Evolutionary conservation across 2,797 vertebrate genomes (phyloP).

Genomic region (Mergus octosetaceus): DNA sequence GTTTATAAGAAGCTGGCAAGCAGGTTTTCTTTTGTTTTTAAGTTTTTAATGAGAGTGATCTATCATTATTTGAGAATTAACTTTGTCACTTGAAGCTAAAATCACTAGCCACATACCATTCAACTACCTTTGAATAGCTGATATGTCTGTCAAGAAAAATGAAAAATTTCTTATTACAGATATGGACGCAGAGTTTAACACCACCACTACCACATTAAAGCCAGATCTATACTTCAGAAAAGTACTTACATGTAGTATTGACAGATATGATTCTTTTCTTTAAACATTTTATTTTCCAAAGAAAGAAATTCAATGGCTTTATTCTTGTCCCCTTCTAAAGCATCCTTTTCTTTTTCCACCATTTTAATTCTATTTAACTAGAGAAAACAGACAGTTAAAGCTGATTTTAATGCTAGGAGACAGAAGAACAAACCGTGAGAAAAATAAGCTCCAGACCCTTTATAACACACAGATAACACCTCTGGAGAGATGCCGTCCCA

Average conservation of each 20-base stretch:
- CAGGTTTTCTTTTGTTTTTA: neutral
- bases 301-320: conserved; percentile 92
- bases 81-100: neutral
- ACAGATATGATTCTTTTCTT: conserved; percentile 88
- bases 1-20: neutral
- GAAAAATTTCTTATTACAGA: neutral
- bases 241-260: conserved; percentile 93
- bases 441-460: neutral
- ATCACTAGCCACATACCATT: neutral
- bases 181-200: neutral
- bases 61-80: neutral
- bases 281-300: conserved; percentile 92
- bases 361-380: conserved; percentile 96
- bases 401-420: neutral
- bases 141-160: neutral
- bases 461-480: fast-evolving
- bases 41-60: neutral
- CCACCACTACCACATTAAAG: neutral
- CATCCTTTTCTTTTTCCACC: conserved; percentile 97
- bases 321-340: conserved; percentile 93
- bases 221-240: neutral
- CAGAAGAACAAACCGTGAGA: neutral
- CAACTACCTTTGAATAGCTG: neutral
- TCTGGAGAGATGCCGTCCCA: neutral
- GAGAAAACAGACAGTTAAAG: conserved; percentile 7